A percentile compares a stretch with the other conserved stretches of the same genome.
Evolutionary conservation across 2,888 invertebrate genomes (phyloP).

Genomic region (Muschampia plurimacula): DNA sequence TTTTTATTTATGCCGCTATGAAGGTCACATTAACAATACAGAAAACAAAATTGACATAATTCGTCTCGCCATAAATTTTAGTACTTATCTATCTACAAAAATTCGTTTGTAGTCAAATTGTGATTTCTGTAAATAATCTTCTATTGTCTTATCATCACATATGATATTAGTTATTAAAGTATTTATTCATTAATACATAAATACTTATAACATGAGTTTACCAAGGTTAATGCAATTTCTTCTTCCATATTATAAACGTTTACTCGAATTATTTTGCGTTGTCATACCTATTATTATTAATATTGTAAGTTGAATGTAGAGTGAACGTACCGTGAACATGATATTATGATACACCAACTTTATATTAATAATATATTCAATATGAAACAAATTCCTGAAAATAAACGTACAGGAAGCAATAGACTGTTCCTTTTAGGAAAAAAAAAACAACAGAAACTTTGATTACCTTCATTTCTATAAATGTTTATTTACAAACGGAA

Average conservation of each 20-base stretch:
- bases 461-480: conserved; percentile 39
- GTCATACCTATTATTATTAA: too few relatives aligned
- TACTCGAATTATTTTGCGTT: too few relatives aligned
- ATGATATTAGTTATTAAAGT: too few relatives aligned
- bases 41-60: conserved; percentile 78
- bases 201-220: not conserved
- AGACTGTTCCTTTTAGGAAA: conserved; percentile 22
- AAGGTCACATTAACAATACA: conserved; percentile 79
- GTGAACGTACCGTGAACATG: too few relatives aligned
- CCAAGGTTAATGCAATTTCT: not conserved
- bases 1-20: conserved; percentile 77
- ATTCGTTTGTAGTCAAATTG: not conserved
- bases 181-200: too few relatives aligned
- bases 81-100: conserved; percentile 69
- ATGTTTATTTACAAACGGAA: conserved; percentile 51
- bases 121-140: not conserved
- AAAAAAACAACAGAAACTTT: conserved; percentile 28
- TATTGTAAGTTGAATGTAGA: too few relatives aligned
- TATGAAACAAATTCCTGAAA: not conserved
- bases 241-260: too few relatives aligned
- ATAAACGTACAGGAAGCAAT: not conserved
- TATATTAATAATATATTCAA: not conserved
- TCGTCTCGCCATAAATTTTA: conserved; percentile 72
- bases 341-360: too few relatives aligned
- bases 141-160: not conserved